phyloP scores from a whole-genome alignment of 2,797 vertebrate genomes.

The Odontamblyopus lacepedii region DNA sequence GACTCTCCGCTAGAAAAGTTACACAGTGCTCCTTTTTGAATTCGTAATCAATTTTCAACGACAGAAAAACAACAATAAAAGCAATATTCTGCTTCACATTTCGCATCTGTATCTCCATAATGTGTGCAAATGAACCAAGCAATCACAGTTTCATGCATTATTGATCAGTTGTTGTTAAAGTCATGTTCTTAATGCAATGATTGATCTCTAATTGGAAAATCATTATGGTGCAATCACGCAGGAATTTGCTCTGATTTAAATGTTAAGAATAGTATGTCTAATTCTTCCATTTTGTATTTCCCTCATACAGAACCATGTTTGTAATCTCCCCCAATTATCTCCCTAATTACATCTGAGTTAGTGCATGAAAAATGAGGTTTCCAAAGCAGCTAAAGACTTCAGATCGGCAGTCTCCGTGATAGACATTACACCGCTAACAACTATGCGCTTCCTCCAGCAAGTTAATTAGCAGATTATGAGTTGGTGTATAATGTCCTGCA shows the following conservation, averaged over 20 bases:
- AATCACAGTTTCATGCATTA: conserved; percentile 12
- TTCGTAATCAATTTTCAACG: not conserved
- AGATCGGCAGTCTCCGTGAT: conserved; percentile 56
- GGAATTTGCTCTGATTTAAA: conserved; percentile 30
- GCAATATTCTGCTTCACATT: not conserved
- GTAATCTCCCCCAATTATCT: conserved; percentile 67
- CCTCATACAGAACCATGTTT: conserved; percentile 41
- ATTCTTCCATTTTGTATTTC: conserved; percentile 40
- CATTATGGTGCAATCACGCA: conserved; percentile 23
- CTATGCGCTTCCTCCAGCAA: conserved; percentile 57
- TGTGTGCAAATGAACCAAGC: not conserved
- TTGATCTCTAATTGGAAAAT: conserved; percentile 6
- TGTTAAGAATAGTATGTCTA: conserved; percentile 8
- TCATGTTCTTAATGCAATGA: not conserved
- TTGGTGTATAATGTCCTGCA: conserved; percentile 45
- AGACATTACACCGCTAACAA: conserved; percentile 56
- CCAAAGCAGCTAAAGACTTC: conserved; percentile 39
- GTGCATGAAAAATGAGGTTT: conserved; percentile 70
- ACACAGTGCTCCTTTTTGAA: not conserved
- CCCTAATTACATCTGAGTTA: conserved; percentile 68
- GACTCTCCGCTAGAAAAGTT: too few species aligned
- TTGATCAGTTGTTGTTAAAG: conserved; percentile 4
- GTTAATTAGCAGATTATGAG: conserved; percentile 66
- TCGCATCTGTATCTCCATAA: not conserved
- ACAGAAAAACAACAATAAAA: not conserved